These are phyloP conservation scores for Laothoe populi DNA, from an alignment of 2,888 invertebrate species.

Conservation along the genomic window DNA sequence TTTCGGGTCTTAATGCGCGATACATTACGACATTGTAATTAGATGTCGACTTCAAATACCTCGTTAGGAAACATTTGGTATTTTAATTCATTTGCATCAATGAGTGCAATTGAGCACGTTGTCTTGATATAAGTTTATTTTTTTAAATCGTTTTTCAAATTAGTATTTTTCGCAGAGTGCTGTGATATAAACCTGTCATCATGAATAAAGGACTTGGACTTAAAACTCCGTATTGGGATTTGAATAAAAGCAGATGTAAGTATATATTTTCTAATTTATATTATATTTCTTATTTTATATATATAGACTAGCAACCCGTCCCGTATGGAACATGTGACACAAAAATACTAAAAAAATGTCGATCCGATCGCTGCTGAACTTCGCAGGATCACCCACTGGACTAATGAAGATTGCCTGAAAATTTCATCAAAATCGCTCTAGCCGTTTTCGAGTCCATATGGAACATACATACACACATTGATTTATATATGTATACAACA, in stretches of 20 bases:
- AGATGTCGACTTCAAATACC: neutral
- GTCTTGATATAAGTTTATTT: neutral
- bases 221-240: constrained; percentile 57
- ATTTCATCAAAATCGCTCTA: too few relatives aligned
- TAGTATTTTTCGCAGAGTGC: constrained; percentile 25
- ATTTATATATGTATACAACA: too few relatives aligned
- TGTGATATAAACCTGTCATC: constrained; percentile 28
- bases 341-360: too few relatives aligned
- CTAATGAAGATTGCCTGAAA: too few relatives aligned
- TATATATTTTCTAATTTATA: constrained; percentile 31
- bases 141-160: neutral
- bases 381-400: too few relatives aligned
- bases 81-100: neutral
- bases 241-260: constrained; percentile 65
- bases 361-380: too few relatives aligned
- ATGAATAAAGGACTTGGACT: constrained; percentile 53
- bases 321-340: too few relatives aligned
- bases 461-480: too few relatives aligned
- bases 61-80: neutral
- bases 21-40: neutral
- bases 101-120: neutral
- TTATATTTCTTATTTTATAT: too few relatives aligned
- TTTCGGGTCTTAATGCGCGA: neutral
- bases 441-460: too few relatives aligned
- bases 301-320: too few relatives aligned